Conservation (phyloP, 1,140 invertebrate species). For the Eulimnadia texana region DNA sequence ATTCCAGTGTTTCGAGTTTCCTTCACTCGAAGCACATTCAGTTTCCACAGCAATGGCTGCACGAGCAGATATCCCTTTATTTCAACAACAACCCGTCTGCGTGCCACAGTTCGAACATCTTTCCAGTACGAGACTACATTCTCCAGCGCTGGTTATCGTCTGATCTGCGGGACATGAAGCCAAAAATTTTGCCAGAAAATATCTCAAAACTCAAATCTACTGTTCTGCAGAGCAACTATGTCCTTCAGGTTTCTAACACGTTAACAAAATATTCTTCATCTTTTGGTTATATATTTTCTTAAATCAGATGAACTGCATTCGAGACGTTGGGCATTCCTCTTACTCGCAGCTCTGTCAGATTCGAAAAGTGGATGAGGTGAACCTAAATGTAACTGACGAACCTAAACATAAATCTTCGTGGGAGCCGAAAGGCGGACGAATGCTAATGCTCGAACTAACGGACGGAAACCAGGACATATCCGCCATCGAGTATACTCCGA, state of each 20-base stretch:
- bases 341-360: constrained; percentile 46
- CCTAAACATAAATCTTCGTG: constrained; percentile 26
- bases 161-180: not conserved
- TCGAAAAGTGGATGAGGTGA: constrained; percentile 37
- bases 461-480: constrained; percentile 54
- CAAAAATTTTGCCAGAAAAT: not conserved
- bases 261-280: too few species aligned
- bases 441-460: constrained; percentile 55
- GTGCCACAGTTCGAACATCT: not conserved
- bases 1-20: not conserved
- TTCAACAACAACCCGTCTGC: not conserved
- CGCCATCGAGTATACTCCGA: constrained; percentile 55
- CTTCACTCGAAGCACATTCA: not conserved
- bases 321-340: constrained; percentile 42
- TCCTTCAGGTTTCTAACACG: not conserved
- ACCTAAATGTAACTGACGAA: constrained; percentile 35
- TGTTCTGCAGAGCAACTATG: not conserved
- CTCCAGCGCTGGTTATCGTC: not conserved
- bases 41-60: not conserved
- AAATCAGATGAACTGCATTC: constrained; percentile 35
- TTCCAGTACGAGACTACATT: not conserved
- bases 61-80: not conserved
- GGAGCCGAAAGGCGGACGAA: constrained; percentile 40
- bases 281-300: constrained; percentile 11
- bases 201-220: not conserved